Percentiles rank a stretch among this genome's conserved stretches.
Evolutionary conservation across 2,888 invertebrate species (phyloP).

Genomic region (Rambutsinella grinnellia): DNA sequence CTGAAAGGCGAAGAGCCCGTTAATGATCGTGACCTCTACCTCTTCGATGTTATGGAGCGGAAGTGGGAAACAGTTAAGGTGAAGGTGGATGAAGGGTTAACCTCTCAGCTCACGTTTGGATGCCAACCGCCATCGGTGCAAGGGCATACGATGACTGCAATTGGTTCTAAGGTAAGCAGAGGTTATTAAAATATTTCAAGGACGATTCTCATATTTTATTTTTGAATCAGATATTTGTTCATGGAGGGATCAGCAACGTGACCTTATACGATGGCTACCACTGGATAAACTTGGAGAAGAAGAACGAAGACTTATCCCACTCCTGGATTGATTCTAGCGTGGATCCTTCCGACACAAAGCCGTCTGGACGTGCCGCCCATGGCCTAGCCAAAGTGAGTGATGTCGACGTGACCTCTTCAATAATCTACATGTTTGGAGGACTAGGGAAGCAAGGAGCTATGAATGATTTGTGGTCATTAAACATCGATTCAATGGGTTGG

Average conservation of each 20-base stretch:
- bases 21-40: slow-evolving; percentile 54
- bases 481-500: slow-evolving; percentile 50
- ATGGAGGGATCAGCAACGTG: slow-evolving; percentile 56
- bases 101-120: background rate
- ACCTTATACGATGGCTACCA: slow-evolving; percentile 49
- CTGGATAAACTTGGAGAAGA: slow-evolving; percentile 43
- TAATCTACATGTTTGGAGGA: slow-evolving; percentile 59
- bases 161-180: slow-evolving; percentile 55
- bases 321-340: slow-evolving; percentile 33
- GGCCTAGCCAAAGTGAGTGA: slow-evolving; percentile 33
- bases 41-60: slow-evolving; percentile 33
- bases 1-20: slow-evolving; percentile 55
- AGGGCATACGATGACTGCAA: slow-evolving; percentile 54
- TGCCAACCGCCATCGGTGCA: slow-evolving; percentile 47
- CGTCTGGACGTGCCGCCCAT: slow-evolving; percentile 57
- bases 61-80: slow-evolving; percentile 47
- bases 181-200: too few species aligned
- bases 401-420: slow-evolving; percentile 7
- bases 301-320: slow-evolving; percentile 9
- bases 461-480: slow-evolving; percentile 57
- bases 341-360: slow-evolving; percentile 5
- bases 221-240: slow-evolving; percentile 52
- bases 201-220: too few species aligned
- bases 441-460: slow-evolving; percentile 49
- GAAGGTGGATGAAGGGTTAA: slow-evolving; percentile 12